phyloP scores from a whole-genome alignment of 1,140 invertebrate genomes.

The Hyles euphorbiae region DNA sequence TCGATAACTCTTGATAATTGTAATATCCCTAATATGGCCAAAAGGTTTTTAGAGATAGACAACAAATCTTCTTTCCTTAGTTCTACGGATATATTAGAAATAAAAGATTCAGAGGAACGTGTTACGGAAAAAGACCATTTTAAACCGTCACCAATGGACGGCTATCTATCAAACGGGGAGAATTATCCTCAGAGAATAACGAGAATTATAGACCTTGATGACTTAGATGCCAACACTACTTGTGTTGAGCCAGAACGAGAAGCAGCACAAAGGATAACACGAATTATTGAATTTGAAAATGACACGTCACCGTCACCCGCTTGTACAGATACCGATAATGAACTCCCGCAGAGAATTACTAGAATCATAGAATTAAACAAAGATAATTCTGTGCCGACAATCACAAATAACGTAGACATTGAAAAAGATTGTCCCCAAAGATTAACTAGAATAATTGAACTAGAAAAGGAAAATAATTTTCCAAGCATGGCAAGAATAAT shows the following conservation, averaged over 20 bases:
- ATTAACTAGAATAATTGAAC: conserved; percentile 53
- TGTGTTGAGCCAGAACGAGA: conserved; percentile 40
- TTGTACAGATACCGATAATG: conserved; percentile 47
- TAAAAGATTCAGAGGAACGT: conserved; percentile 29
- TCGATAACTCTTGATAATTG: conserved; percentile 51
- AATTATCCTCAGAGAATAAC: conserved; percentile 48
- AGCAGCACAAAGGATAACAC: conserved; percentile 49
- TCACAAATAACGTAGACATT: conserved; percentile 39
- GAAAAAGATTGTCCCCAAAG: conserved; percentile 50
- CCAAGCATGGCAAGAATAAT: conserved; percentile 68
- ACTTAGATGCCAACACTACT: conserved; percentile 40
- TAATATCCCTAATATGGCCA: conserved; percentile 35
- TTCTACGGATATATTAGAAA: conserved; percentile 36
- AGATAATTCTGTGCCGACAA: conserved; percentile 50
- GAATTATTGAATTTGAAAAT: conserved; percentile 68
- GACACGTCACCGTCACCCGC: conserved; percentile 44
- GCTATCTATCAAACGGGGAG: conserved; percentile 26
- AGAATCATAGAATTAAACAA: conserved; percentile 66
- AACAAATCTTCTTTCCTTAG: conserved; percentile 35
- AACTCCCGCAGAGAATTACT: conserved; percentile 60
- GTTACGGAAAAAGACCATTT: conserved; percentile 33
- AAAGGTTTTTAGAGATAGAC: conserved; percentile 41
- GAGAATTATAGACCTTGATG: conserved; percentile 55
- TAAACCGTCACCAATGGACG: conserved; percentile 22
- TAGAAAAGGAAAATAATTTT: conserved; percentile 56